Base-by-base conservation (phyloP, 2,797 vertebrate species). In the Coregonus sp. region DNA sequence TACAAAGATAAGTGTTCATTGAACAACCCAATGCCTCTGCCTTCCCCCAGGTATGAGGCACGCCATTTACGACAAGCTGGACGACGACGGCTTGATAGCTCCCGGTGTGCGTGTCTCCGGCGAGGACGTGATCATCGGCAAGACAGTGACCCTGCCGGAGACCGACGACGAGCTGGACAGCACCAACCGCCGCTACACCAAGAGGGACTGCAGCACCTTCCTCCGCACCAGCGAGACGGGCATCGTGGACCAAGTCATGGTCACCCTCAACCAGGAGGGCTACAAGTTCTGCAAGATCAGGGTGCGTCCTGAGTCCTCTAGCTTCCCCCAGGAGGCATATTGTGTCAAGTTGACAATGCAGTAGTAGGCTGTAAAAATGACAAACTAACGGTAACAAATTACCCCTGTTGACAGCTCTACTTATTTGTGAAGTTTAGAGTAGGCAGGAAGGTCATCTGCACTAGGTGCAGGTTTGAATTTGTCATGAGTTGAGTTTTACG, bases 251-350 rank as follows among this genome's bases (percentile, higher is more conserved):
- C 98, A 99, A 90, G 98, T 99, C 75, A 99, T 99, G 97, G 97
- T 99, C 29, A 99, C 98, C 0, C 95, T 99, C 47, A 99, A 99
- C 91, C 98, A 99, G 89, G 98, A 99, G 89, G 98, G 98, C 7
- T 99, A 99, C 92, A 99, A 99, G 85, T 99, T 99, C 93, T 99
- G 98, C 92, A 99, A 99, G 92, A 99, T 99, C 80, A 93, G 98
- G 92, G 98, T 99, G 84, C 3, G 18, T 25, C 35, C 5, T 15
- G 29, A 4, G 67, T 29, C 54, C 31, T n/a, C 5, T 52, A 25
- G 74, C 47, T 18, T 20, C n/a, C 5, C 56, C 2, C 18, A 5
- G 1, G 7, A 20, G 56, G 56, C 56, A 6, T 5, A n/a, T 59
- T 59, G 1, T 59, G 56, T 6, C 56, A 2, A 20, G 56, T 29